A percentile compares a stretch with the other conserved stretches of the same genome.
These are phyloP conservation scores for Neoarius graeffei DNA, from an alignment of 2,113 vertebrate genomes.

Conservation along the genomic window DNA sequence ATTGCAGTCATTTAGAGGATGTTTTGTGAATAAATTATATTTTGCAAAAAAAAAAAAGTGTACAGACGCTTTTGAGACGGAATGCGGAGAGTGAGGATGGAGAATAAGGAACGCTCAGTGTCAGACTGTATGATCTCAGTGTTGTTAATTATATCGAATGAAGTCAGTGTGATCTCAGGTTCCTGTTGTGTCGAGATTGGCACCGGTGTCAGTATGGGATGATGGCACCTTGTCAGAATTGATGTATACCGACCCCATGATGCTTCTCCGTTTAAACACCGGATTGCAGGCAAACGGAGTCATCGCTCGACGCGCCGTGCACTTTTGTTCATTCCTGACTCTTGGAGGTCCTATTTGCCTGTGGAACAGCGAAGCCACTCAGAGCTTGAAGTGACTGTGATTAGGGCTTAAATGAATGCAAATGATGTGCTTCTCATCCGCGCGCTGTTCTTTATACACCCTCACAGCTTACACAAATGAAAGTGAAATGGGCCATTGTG, in stretches of 20 bases:
- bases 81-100: constrained; percentile 35
- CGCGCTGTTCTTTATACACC: not conserved
- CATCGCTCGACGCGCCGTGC: not conserved
- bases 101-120: constrained; percentile 52
- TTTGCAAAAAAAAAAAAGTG: not conserved
- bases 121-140: constrained; percentile 53
- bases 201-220: not conserved
- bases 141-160: constrained; percentile 63
- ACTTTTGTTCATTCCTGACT: constrained; percentile 9
- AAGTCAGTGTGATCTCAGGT: constrained; percentile 59
- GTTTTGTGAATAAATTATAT: too few relatives aligned
- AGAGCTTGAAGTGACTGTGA: constrained; percentile 37
- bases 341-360: constrained; percentile 40
- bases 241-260: not conserved
- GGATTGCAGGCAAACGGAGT: not conserved
- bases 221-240: constrained; percentile 2
- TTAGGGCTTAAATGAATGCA: constrained; percentile 47
- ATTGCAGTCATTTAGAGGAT: too few relatives aligned
- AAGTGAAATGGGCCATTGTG: constrained; percentile 51
- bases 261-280: not conserved
- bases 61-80: not conserved
- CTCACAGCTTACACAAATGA: constrained; percentile 48
- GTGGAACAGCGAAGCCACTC: constrained; percentile 28
- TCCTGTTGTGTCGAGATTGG: constrained; percentile 23
- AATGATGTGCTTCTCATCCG: constrained; percentile 41